These are phyloP conservation scores for Polyergus mexicanus DNA, from an alignment of 1,140 invertebrate species.

Conservation along the genomic window DNA sequence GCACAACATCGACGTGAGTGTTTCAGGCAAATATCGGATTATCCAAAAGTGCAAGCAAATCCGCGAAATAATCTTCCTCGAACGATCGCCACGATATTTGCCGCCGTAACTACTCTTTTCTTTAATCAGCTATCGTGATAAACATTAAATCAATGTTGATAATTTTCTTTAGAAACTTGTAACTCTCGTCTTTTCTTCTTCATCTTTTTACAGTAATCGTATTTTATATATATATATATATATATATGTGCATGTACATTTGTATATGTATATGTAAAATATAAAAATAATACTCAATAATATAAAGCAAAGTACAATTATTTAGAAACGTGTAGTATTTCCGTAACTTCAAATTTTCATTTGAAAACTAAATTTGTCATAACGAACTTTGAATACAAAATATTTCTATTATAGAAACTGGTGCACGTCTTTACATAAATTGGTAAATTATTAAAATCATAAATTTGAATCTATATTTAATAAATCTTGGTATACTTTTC, in stretches of 20 bases:
- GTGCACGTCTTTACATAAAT: not conserved
- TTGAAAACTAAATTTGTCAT: not conserved
- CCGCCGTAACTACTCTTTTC: slow-evolving; percentile 18
- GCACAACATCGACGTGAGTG: slow-evolving; percentile 46
- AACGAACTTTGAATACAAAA: not conserved
- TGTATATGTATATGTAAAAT: not conserved
- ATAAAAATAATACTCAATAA: not conserved
- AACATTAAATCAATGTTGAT: not conserved
- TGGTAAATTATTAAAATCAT: not conserved
- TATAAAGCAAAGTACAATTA: not conserved
- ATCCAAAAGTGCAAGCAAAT: slow-evolving; percentile 63
- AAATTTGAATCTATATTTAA: not conserved
- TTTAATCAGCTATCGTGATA: slow-evolving; percentile 1
- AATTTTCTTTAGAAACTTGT: not conserved
- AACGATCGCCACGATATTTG: slow-evolving; percentile 61
- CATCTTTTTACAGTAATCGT: too few relatives aligned
- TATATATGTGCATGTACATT: not conserved
- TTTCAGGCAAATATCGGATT: slow-evolving; percentile 67
- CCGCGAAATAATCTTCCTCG: slow-evolving; percentile 59
- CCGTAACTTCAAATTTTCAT: not conserved
- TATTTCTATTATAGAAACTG: not conserved
- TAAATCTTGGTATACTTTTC: not conserved
- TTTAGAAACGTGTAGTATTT: not conserved
- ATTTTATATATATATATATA: not conserved
- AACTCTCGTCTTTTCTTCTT: not conserved